phyloP scores from a whole-genome alignment of 2,888 invertebrate genomes.

The Hesperia comma region DNA sequence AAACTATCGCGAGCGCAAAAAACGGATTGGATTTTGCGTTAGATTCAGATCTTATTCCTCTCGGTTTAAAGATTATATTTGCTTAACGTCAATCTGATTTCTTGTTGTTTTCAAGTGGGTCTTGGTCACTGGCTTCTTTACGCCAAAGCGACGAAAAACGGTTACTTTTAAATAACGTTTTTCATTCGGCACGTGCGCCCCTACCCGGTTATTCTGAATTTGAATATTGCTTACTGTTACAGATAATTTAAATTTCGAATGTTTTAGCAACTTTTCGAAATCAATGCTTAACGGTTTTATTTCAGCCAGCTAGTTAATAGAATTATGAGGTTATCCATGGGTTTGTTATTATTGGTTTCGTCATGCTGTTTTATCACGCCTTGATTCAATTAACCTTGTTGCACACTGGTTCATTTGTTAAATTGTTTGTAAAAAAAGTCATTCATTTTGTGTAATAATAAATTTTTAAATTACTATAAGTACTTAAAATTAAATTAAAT shows the following conservation, averaged over 20 bases:
- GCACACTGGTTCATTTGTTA: constrained; percentile 3
- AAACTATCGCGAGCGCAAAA: constrained; percentile 51
- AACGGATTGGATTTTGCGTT: constrained; percentile 43
- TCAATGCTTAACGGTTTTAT: constrained; percentile 33
- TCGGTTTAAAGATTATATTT: constrained; percentile 52
- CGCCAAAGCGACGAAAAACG: constrained; percentile 63
- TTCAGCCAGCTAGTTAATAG: constrained; percentile 29
- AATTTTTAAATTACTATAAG: too few relatives aligned
- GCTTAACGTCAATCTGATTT: constrained; percentile 39
- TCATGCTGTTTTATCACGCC: constrained; percentile 1
- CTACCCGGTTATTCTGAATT: constrained; percentile 59
- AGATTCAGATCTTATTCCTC: constrained; percentile 48
- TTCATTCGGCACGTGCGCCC: constrained; percentile 67
- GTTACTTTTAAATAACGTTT: constrained; percentile 62
- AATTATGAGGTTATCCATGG: constrained; percentile 24
- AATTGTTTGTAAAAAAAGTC: neutral
- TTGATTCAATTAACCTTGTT: constrained; percentile 9
- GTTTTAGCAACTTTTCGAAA: constrained; percentile 34
- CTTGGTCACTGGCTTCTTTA: constrained; percentile 70
- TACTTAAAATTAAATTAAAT: too few relatives aligned
- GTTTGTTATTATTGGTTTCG: constrained; percentile 17
- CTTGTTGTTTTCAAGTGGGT: constrained; percentile 60
- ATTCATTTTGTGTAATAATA: too few relatives aligned
- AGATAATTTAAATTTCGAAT: constrained; percentile 35
- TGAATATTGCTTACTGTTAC: constrained; percentile 48